A percentile compares a stretch with the other conserved stretches of the same genome.
These are phyloP conservation scores for Lasius fuliginosus DNA, from an alignment of 2,888 invertebrate genomes.

Conservation along the genomic window DNA sequence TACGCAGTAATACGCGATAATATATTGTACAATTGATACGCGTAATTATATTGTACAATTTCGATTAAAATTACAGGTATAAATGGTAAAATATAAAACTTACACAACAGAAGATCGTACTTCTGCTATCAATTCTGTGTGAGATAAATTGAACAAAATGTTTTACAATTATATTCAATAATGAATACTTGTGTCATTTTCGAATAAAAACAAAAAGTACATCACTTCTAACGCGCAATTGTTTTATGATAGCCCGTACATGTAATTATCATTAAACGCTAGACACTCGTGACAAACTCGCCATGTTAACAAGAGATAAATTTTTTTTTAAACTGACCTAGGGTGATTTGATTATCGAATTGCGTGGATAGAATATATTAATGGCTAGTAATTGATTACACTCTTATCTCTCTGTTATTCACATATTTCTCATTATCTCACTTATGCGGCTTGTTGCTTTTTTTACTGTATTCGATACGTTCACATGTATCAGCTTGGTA, in stretches of 20 bases:
- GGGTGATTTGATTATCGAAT: constrained; percentile 68
- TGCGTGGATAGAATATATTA: constrained; percentile 24
- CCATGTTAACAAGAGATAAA: constrained; percentile 55
- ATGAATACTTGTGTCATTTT: constrained; percentile 47
- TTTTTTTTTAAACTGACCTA: constrained; percentile 57
- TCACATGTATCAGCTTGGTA: constrained; percentile 31
- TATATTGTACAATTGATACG: constrained; percentile 1
- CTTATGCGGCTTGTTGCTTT: constrained; percentile 26
- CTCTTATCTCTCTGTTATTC: constrained; percentile 35
- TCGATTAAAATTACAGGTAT: constrained; percentile 47
- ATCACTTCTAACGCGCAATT: constrained; percentile 48
- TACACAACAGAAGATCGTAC: constrained; percentile 3
- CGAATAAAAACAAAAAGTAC: constrained; percentile 48
- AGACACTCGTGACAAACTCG: constrained; percentile 56
- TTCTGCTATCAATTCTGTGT: constrained; percentile 6
- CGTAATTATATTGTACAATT: not conserved
- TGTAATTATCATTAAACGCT: constrained; percentile 43
- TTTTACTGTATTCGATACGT: constrained; percentile 37
- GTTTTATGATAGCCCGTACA: constrained; percentile 56
- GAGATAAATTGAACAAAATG: constrained; percentile 64
- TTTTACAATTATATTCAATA: constrained; percentile 44
- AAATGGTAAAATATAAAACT: constrained; percentile 13
- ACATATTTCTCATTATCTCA: constrained; percentile 35
- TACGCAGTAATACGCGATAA: not conserved
- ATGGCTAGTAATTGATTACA: constrained; percentile 51